These are phyloP conservation scores for Myotis daubentonii DNA, from an alignment of 2,797 vertebrate species.

Conservation along the genomic window DNA sequence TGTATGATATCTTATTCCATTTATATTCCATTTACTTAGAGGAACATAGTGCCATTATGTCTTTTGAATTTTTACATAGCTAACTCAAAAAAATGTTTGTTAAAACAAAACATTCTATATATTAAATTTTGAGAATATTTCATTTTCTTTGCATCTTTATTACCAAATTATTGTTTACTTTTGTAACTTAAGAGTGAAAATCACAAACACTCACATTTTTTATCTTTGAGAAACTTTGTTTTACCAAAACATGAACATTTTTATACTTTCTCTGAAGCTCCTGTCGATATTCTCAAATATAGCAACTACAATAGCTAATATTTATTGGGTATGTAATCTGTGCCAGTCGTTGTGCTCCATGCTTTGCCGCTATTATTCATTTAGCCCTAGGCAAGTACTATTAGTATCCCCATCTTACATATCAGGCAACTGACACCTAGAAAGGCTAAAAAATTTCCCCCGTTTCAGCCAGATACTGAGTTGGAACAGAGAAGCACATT, in stretches of 20 bases:
- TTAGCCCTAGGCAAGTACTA: neutral
- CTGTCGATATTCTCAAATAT: neutral
- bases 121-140: slow-evolving; percentile 13
- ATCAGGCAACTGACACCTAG: neutral
- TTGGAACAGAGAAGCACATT: neutral
- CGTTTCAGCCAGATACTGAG: neutral
- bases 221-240: neutral
- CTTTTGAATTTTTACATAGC: slow-evolving; percentile 23
- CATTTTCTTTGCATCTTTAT: neutral
- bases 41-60: neutral
- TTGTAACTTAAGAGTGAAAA: slow-evolving; percentile 28
- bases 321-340: neutral
- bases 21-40: neutral
- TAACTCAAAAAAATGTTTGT: neutral
- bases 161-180: neutral
- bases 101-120: slow-evolving; percentile 16
- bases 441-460: neutral
- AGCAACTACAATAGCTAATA: neutral
- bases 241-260: neutral
- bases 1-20: neutral
- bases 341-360: neutral
- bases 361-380: neutral
- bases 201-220: neutral
- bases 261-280: neutral
- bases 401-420: neutral